phyloP scores from a whole-genome alignment of 1,140 invertebrate species.

The Caenorhabditis latens region DNA sequence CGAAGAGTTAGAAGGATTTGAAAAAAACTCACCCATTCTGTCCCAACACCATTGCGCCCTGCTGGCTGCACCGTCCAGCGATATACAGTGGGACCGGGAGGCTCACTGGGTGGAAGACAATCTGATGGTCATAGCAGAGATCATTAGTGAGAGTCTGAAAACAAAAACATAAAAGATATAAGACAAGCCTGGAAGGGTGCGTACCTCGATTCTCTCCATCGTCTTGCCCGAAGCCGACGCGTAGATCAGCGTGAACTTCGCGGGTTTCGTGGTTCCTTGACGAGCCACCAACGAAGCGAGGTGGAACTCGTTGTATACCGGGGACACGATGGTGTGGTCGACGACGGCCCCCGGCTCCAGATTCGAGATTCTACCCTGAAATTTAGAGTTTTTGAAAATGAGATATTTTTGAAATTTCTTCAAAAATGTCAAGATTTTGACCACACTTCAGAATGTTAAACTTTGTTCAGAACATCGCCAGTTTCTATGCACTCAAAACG shows the following conservation, averaged over 20 bases:
- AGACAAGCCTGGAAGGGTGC: no score
- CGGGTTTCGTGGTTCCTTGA: constrained; percentile 8
- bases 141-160: not conserved
- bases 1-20: no score
- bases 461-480: no score
- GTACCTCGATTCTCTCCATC: not conserved
- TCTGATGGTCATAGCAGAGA: constrained; percentile 40
- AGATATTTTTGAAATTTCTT: no score
- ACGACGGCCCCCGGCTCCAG: not conserved
- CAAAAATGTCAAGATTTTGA: no score
- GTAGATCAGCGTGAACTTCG: not conserved
- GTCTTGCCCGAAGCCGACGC: not conserved
- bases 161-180: no score
- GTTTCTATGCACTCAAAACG: no score
- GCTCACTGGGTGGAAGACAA: constrained; percentile 1
- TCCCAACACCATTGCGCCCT: not conserved
- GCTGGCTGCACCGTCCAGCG: not conserved
- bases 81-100: not conserved
- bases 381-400: no score
- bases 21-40: not conserved
- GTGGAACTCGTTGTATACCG: not conserved
- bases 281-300: not conserved
- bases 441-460: no score
- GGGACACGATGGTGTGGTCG: not conserved
- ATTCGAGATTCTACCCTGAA: not conserved